A percentile compares a stretch with the other conserved stretches of the same genome.
Evolutionary conservation across 2,797 vertebrate species (phyloP).

Genomic region (Clamator glandarius): DNA sequence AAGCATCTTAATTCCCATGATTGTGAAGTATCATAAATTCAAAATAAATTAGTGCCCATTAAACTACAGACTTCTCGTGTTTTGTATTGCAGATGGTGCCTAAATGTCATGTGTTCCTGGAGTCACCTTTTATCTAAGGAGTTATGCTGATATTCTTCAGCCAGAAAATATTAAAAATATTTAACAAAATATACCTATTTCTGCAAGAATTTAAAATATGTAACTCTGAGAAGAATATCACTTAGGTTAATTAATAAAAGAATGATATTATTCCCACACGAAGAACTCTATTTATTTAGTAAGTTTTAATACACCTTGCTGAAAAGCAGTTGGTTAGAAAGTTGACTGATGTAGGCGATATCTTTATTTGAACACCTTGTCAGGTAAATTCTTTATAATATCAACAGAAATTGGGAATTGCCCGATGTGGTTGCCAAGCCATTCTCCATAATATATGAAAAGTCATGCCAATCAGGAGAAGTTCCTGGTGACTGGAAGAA

Average conservation of each 20-base stretch:
- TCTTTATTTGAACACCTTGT: not conserved
- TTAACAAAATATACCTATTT: slow-evolving; percentile 14
- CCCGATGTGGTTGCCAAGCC: no score
- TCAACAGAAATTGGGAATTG: not conserved
- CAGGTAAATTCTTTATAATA: slow-evolving; percentile 17
- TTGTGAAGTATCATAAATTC: slow-evolving; percentile 56
- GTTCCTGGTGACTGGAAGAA: no score
- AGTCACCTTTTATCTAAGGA: slow-evolving; percentile 43
- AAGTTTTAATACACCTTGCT: slow-evolving; percentile 48
- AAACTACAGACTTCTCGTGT: slow-evolving; percentile 47
- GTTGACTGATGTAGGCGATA: not conserved
- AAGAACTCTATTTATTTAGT: slow-evolving; percentile 26
- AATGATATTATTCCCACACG: slow-evolving; percentile 26
- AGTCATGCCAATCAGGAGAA: no score
- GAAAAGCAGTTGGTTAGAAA: slow-evolving; percentile 41
- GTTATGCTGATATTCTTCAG: slow-evolving; percentile 47
- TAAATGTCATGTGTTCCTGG: slow-evolving; percentile 35
- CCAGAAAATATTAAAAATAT: slow-evolving; percentile 57
- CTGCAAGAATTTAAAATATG: slow-evolving; percentile 21
- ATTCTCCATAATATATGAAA: no score
- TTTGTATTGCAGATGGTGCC: slow-evolving; percentile 50
- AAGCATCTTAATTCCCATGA: slow-evolving; percentile 51
- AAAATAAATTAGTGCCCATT: slow-evolving; percentile 70
- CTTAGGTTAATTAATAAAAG: slow-evolving; percentile 41
- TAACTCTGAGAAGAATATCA: slow-evolving; percentile 50